These are phyloP conservation scores for Cyrtodaria siliqua DNA, from an alignment of 2,888 invertebrate genomes.

Conservation along the genomic window DNA sequence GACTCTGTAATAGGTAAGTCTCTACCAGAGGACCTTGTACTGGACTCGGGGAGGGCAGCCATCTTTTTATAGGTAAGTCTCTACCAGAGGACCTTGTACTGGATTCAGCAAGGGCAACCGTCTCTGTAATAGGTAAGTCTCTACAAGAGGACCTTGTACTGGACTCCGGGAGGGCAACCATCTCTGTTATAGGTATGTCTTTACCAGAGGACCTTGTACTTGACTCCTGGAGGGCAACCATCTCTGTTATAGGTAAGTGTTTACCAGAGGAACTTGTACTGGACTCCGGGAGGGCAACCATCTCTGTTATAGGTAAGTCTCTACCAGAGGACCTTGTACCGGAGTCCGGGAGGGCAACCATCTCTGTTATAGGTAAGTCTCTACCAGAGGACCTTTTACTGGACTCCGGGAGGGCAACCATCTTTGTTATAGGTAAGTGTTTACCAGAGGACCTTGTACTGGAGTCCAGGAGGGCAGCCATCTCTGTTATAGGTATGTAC, in stretches of 20 bases:
- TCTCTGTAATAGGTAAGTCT: conserved; percentile 85
- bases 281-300: conserved; percentile 89
- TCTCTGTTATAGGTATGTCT: conserved; percentile 85
- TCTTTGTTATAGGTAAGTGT: conserved; percentile 85
- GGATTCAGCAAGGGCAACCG: too few relatives aligned
- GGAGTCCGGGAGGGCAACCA: conserved; percentile 89
- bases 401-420: conserved; percentile 89
- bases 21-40: conserved; percentile 87
- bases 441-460: conserved; percentile 87
- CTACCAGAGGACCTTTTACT: conserved; percentile 87
- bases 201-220: conserved; percentile 87
- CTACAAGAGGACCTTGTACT: conserved; percentile 87
- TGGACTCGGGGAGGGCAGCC: conserved; percentile 90
- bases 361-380: conserved; percentile 86
- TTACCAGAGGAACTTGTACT: conserved; percentile 87
- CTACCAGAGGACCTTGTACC: conserved; percentile 87
- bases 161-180: conserved; percentile 89
- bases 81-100: too few relatives aligned
- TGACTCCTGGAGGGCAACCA: conserved; percentile 89
- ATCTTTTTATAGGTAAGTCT: too few relatives aligned
- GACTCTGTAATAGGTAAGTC: conserved; percentile 86
- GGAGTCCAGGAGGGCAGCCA: conserved; percentile 89
- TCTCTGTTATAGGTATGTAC: conserved; percentile 86
- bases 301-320: conserved; percentile 85
- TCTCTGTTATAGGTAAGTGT: conserved; percentile 86